phyloP scores from a whole-genome alignment of 2,113 vertebrate species.

The Heterochromis multidens region DNA sequence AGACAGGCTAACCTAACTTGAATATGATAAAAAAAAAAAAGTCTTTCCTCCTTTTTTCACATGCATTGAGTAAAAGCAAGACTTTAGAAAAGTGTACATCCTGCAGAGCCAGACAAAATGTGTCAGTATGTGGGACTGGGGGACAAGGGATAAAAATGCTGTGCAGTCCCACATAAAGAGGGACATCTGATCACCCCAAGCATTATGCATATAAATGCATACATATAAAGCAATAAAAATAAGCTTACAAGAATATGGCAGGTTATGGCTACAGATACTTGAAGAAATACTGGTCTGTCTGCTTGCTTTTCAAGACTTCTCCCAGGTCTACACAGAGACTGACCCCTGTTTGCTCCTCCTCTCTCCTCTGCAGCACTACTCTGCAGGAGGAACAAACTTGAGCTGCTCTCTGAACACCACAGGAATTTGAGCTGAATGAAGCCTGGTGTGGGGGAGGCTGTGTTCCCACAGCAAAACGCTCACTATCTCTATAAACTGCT shows the following conservation, averaged over 20 bases:
- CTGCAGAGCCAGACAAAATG: neutral
- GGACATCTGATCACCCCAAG: neutral
- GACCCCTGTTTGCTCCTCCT: conserved; percentile 17
- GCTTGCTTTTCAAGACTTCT: conserved; percentile 1
- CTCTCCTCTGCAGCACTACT: neutral
- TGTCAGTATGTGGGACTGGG: neutral
- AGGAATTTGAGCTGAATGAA: conserved; percentile 65
- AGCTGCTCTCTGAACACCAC: conserved; percentile 44
- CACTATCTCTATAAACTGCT: conserved; percentile 51
- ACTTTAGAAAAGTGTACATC: neutral
- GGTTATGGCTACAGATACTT: neutral
- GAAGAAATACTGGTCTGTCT: neutral
- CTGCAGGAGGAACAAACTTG: conserved; percentile 13
- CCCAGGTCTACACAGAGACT: neutral
- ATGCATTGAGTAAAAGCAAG: too few relatives aligned
- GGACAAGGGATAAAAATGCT: too few relatives aligned
- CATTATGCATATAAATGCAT: neutral
- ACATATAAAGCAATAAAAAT: neutral
- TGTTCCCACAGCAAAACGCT: conserved; percentile 12
- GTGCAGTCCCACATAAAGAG: neutral
- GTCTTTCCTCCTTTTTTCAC: too few relatives aligned
- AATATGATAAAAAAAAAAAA: too few relatives aligned
- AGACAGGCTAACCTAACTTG: too few relatives aligned
- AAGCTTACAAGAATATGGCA: neutral
- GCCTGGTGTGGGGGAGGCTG: conserved; percentile 40